Evolutionary conservation across 2,888 invertebrate species (phyloP).

Genomic region (Papilio gigon): DNA sequence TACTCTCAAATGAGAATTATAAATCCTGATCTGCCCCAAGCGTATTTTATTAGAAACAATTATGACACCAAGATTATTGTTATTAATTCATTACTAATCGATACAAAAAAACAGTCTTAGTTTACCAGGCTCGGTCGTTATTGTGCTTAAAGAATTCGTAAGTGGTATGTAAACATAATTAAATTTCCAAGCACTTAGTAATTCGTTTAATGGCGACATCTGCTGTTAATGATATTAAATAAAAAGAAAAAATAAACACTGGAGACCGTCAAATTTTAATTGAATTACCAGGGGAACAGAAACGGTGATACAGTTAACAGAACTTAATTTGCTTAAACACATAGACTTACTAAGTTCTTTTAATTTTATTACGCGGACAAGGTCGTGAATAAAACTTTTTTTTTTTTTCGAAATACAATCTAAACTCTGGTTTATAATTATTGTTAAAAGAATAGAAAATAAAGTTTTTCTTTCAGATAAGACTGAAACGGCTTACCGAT

Average conservation of each 20-base stretch:
- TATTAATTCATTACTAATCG: background rate
- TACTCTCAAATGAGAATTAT: too few relatives aligned
- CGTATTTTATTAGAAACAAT: background rate
- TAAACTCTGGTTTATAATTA: too few relatives aligned
- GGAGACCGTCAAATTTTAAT: background rate
- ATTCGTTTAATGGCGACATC: conserved; percentile 31
- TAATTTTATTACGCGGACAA: too few relatives aligned
- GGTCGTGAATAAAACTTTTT: too few relatives aligned
- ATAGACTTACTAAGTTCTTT: too few relatives aligned
- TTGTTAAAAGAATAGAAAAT: too few relatives aligned
- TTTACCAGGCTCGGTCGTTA: conserved; percentile 3
- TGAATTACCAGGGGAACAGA: conserved; percentile 5
- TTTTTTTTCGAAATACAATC: too few relatives aligned
- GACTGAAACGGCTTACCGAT: background rate
- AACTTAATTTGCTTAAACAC: too few relatives aligned
- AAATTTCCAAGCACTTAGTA: conserved; percentile 27
- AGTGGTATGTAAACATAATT: conserved; percentile 23
- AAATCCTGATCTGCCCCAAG: too few relatives aligned
- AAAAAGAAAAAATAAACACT: conserved; percentile 1
- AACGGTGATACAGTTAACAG: too few relatives aligned
- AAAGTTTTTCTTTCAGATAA: background rate
- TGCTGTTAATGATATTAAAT: conserved; percentile 27
- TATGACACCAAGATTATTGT: background rate
- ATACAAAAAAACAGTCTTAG: background rate
- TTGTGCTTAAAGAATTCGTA: conserved; percentile 6